These are phyloP conservation scores for Synanthedon tipuliformis DNA, from an alignment of 2,888 invertebrate species.

Conservation along the genomic window DNA sequence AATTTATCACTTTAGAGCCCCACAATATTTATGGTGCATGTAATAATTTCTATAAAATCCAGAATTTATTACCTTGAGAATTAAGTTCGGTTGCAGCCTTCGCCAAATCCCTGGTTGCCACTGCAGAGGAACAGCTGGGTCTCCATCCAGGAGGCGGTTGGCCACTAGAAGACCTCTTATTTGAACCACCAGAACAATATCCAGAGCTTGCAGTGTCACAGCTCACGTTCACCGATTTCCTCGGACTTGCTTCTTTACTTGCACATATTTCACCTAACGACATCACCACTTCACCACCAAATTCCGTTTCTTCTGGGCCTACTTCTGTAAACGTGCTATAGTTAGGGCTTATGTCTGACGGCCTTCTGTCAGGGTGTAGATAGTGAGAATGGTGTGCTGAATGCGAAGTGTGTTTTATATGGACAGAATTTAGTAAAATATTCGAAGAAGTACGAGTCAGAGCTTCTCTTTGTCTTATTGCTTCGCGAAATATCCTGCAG, in stretches of 20 bases:
- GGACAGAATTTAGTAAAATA: conserved; percentile 85
- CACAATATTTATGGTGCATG: not conserved
- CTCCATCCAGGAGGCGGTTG: conserved; percentile 69
- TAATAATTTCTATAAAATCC: not conserved
- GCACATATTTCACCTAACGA: conserved; percentile 55
- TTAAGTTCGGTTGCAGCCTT: conserved; percentile 78
- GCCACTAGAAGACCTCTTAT: conserved; percentile 56
- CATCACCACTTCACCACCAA: conserved; percentile 53
- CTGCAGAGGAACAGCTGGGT: conserved; percentile 71
- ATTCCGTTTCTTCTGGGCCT: conserved; percentile 57
- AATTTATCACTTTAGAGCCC: not conserved
- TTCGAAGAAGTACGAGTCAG: conserved; percentile 88
- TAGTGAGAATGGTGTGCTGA: conserved; percentile 73
- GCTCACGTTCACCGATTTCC: conserved; percentile 61
- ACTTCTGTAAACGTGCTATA: conserved; percentile 65
- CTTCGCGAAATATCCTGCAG: conserved; percentile 85
- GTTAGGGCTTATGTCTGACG: conserved; percentile 61
- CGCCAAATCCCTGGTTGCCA: conserved; percentile 67
- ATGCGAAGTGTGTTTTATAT: conserved; percentile 83
- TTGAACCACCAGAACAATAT: conserved; percentile 62
- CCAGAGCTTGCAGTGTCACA: conserved; percentile 65
- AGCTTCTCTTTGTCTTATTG: conserved; percentile 84
- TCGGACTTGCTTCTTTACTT: conserved; percentile 62
- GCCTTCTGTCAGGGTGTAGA: conserved; percentile 55
- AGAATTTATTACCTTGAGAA: conserved; percentile 72